Conservation (phyloP, 2,888 invertebrate genomes). For the Neoascia interrupta region DNA sequence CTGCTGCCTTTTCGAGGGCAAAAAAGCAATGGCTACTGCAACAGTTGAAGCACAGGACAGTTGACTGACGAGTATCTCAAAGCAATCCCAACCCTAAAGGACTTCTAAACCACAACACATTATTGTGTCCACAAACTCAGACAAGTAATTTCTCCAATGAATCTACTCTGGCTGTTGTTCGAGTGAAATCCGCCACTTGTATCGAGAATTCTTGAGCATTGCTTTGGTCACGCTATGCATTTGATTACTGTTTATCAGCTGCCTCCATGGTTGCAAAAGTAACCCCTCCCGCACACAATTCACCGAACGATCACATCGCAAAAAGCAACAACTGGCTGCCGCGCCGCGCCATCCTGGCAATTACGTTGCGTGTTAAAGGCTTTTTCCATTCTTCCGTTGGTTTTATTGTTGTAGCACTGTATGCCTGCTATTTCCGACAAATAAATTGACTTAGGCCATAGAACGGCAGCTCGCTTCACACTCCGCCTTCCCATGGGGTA, state of each 20-base stretch:
- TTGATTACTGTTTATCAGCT: constrained; percentile 45
- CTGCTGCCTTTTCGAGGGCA: too few species aligned
- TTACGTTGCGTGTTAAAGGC: constrained; percentile 49
- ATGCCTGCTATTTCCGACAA: constrained; percentile 34
- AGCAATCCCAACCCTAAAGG: too few species aligned
- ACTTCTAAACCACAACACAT: neutral
- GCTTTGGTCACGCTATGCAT: constrained; percentile 61
- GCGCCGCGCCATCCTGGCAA: constrained; percentile 10
- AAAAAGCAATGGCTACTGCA: too few species aligned
- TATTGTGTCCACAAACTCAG: constrained; percentile 6
- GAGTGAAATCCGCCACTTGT: constrained; percentile 44
- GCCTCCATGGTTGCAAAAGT: constrained; percentile 6
- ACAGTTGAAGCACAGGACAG: too few species aligned
- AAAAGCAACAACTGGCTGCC: constrained; percentile 51
- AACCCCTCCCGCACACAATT: neutral
- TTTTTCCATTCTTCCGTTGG: neutral
- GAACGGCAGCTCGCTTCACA: neutral
- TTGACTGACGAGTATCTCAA: too few species aligned
- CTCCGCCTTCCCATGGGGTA: constrained; percentile 9
- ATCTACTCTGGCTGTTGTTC: constrained; percentile 31
- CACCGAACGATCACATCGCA: neutral
- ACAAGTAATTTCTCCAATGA: constrained; percentile 29
- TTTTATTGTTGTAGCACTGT: constrained; percentile 16
- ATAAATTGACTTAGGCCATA: constrained; percentile 56
- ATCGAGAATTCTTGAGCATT: constrained; percentile 46